Evolutionary conservation across 2,888 invertebrate genomes (phyloP).

Genomic region (Trisateles emortualis): DNA sequence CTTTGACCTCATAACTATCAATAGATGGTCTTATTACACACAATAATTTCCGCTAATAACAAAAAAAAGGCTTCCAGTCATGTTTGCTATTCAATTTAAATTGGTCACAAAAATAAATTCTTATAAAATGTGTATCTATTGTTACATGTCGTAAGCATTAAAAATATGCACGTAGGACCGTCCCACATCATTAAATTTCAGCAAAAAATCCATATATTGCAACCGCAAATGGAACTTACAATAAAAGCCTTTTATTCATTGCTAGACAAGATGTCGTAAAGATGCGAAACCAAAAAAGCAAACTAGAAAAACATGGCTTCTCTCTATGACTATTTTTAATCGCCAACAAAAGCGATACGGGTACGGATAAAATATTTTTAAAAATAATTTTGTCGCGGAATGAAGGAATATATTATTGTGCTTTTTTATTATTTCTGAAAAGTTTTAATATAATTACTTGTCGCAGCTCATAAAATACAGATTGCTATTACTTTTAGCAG

Average conservation of each 20-base stretch:
- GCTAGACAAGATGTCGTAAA: constrained; percentile 28
- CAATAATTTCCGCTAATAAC: constrained; percentile 55
- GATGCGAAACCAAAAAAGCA: constrained; percentile 22
- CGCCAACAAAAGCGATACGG: background rate
- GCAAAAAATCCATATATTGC: constrained; percentile 17
- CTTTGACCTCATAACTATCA: constrained; percentile 67
- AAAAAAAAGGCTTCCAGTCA: constrained; percentile 42
- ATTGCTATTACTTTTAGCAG: background rate
- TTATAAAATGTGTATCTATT: constrained; percentile 7
- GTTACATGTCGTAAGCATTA: background rate
- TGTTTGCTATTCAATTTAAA: constrained; percentile 41
- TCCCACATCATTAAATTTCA: constrained; percentile 4
- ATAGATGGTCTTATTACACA: constrained; percentile 50
- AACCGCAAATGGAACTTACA: constrained; percentile 21
- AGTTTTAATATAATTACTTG: too few relatives aligned
- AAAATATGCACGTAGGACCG: background rate
- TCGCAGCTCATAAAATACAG: too few relatives aligned
- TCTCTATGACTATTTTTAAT: constrained; percentile 24
- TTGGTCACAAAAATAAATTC: constrained; percentile 28
- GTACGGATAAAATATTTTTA: constrained; percentile 1
- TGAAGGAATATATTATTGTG: constrained; percentile 10
- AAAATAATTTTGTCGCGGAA: background rate
- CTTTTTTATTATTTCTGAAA: too few relatives aligned
- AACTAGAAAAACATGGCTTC: constrained; percentile 17
- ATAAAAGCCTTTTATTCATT: constrained; percentile 31